Conservation (phyloP, 2,797 vertebrate genomes). For the Pteropus rufus region DNA sequence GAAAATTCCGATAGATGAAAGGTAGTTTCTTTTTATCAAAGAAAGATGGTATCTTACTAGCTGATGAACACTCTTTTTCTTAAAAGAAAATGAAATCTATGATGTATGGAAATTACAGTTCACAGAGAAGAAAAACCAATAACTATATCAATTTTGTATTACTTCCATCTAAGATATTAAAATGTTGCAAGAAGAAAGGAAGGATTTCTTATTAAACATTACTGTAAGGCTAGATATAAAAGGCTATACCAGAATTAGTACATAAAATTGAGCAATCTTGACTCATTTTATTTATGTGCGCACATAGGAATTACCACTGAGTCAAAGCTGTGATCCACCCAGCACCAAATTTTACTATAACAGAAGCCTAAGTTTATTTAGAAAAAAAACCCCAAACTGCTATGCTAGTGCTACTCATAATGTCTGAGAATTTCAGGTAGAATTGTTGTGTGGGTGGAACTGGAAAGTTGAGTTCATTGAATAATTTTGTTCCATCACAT, state of each 20-base stretch:
- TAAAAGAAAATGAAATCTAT: conserved; percentile 3
- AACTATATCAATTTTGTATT: neutral
- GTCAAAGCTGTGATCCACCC: conserved; percentile 7
- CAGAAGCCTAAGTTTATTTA: neutral
- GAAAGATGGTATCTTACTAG: neutral
- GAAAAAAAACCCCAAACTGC: neutral
- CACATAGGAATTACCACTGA: neutral
- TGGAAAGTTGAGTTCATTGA: neutral
- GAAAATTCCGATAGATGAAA: conserved; percentile 35
- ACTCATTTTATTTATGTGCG: conserved; percentile 25
- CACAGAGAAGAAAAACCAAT: neutral
- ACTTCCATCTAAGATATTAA: neutral
- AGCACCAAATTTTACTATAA: neutral
- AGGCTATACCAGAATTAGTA: neutral
- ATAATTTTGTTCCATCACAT: neutral
- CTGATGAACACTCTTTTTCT: neutral
- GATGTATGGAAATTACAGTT: neutral
- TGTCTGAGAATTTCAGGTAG: neutral
- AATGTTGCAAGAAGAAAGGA: conserved; percentile 17
- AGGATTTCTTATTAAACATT: conserved; percentile 2
- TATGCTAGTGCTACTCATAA: neutral
- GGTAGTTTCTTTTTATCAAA: neutral
- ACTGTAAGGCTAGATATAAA: neutral
- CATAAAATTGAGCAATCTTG: conserved; percentile 25
- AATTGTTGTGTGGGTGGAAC: neutral